A percentile compares a stretch with the other conserved stretches of the same genome.
Evolutionary conservation across 2,888 invertebrate species (phyloP).

Genomic region (Cinara cedri): DNA sequence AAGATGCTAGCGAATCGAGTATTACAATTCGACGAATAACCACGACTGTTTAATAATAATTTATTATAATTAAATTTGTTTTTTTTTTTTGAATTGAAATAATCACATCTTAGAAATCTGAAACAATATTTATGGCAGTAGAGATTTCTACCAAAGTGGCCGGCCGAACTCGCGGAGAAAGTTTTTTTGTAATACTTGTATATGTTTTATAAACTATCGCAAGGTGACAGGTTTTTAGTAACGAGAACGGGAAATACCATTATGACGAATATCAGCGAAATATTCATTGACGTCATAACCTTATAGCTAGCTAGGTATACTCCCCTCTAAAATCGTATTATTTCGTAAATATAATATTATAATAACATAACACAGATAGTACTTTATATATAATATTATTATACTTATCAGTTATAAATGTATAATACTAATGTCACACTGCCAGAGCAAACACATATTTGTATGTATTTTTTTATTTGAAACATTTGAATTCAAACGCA

Average conservation of each 20-base stretch:
- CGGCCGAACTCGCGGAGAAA: constrained; percentile 33
- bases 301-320: neutral
- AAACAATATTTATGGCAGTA: neutral
- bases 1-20: no score
- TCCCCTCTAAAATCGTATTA: neutral
- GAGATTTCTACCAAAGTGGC: neutral
- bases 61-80: no score
- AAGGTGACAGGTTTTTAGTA: constrained; percentile 8
- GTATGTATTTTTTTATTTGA: no score
- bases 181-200: constrained; percentile 17
- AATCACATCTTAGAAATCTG: neutral
- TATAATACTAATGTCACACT: no score
- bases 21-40: no score
- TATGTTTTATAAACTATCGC: neutral
- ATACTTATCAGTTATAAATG: no score
- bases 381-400: no score
- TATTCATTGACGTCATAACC: constrained; percentile 27
- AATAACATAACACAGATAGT: neutral
- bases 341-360: neutral
- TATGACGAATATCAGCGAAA: constrained; percentile 28
- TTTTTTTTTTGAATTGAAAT: no score
- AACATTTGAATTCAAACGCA: no score
- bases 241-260: constrained; percentile 39
- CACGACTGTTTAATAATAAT: no score
- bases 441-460: no score